Base-by-base conservation (phyloP, 2,797 vertebrate species). In the Denticeps clupeoides region DNA sequence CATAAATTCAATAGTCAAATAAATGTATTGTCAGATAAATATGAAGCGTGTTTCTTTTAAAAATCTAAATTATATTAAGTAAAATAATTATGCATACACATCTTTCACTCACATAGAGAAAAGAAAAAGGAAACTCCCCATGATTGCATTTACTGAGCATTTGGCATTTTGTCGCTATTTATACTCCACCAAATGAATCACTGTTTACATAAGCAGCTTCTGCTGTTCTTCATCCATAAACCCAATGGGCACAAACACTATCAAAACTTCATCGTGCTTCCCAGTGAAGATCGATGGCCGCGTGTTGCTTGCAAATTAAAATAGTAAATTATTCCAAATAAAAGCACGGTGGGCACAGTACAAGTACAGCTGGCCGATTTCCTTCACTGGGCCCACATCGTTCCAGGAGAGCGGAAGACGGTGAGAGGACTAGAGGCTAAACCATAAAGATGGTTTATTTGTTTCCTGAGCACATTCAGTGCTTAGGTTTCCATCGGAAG, bases 361-460 rank as follows among this genome's bases (percentile, higher is more conserved):
- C 41, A 41, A 41, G 10, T 25, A 31, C 40, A 24, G 37, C 24
- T 48, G 53, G 32, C 38, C 38, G 18, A 21, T 38, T 38, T 38
- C 35, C 9, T 35, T 10, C 38, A 32, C 33, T 28, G 38, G 51
- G 26, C 29, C 48, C 38, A 37, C 49, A 44, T 55, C 26, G 29
- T 44, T 40, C 41, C 37, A 53, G 47, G 31, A 43, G 21, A 58
- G 19, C 18, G 42, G 32, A 47, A 43, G 58, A 23, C 18, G 28
- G 48, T 49, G 44, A 29, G 35, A 32, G 45, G 48, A 55, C 51
- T 45, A 4, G 43, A 62, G 60, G 45, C 55, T 47, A 24, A 48
- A 41, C 48, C 77, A 72, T 83, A 78, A 82, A 81, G 67, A 77
- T 68, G 68, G 67, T 82, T 83, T 75, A 82, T 79, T 81, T 80